Base-by-base conservation (phyloP, 2,888 invertebrate genomes). In the Pyrgus malvae region DNA sequence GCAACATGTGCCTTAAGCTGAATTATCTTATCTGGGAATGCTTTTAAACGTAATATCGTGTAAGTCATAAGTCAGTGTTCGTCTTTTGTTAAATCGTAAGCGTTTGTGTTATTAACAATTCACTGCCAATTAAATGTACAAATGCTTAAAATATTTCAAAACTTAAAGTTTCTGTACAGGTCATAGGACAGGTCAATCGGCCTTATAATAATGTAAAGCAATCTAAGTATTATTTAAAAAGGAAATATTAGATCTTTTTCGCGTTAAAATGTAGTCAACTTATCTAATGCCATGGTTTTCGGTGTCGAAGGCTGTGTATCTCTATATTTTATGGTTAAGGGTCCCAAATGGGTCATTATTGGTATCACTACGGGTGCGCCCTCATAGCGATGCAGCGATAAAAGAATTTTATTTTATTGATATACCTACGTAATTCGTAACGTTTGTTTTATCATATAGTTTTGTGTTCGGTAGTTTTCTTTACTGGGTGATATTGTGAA, bases 311-410 rank as follows among this genome's bases (percentile, higher is more conserved):
- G 49, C 51, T 45, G 44, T 59, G 53, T 61, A 49, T 55, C 35
- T 55, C 49, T 53, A 49, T 59, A 58, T 62, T 61, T 62, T 58
- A 61, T 59, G 50, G 49, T 37, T 55, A 25, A 53, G 61, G 57
- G 58, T 54, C 59, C 59, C 55, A 42, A 55, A 46, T 44, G 57
- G 55, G 57, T 58, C 56, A 61, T 62, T 62, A 62, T 57, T 49
- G 57, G 46, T 56, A 61, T 46, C 55, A 37, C 44, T 44, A 27
- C 35, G 44, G 42, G 23, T 31, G 27, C 45, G 46, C 54, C 54
- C 48, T 55, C 54, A 56, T 56, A 55, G 41, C 48, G 45, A 51
- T 56, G 40, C 55, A 19, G 37, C 55, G 60, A 56, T 60, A 59
- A 59, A 60, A 50, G 23, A 11, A 17, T 41, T 33, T 16, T 2